These are phyloP conservation scores for Drosophila fuyamai DNA, from an alignment of 1,140 invertebrate species.

Conservation along the genomic window DNA sequence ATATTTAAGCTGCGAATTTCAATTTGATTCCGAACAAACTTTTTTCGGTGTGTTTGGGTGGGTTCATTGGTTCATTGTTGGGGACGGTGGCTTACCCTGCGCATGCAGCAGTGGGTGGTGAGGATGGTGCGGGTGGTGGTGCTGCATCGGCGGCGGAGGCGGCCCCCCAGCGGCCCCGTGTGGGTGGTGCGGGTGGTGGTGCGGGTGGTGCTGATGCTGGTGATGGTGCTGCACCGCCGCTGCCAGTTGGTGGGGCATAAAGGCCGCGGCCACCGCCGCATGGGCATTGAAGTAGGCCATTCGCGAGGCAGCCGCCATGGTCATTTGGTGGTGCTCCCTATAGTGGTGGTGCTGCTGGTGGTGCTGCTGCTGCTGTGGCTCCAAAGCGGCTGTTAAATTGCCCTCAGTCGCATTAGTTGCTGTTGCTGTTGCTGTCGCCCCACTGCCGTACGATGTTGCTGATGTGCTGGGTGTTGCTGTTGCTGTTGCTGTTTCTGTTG, in stretches of 20 bases:
- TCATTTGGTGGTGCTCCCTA: conserved; percentile 86
- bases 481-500: conserved; percentile 20
- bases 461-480: conserved; percentile 17
- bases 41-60: not conserved
- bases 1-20: not conserved
- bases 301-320: conserved; percentile 89
- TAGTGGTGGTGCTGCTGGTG: conserved; percentile 57
- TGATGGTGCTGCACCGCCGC: conserved; percentile 68
- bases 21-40: too few relatives aligned
- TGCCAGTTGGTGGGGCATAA: conserved; percentile 87
- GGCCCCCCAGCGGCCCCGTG: conserved; percentile 24
- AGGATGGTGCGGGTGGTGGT: conserved; percentile 31
- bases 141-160: conserved; percentile 31
- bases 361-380: conserved; percentile 32
- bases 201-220: conserved; percentile 50
- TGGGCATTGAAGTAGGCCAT: conserved; percentile 95
- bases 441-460: conserved; percentile 12
- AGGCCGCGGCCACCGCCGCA: conserved; percentile 94
- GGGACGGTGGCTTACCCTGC: conserved; percentile 68
- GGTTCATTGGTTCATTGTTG: not conserved
- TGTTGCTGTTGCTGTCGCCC: conserved; percentile 20
- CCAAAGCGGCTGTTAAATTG: conserved; percentile 3
- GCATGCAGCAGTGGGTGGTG: conserved; percentile 77
- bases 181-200: conserved; percentile 43
- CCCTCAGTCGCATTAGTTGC: not conserved